phyloP scores from a whole-genome alignment of 2,113 vertebrate species.

The Petaurus breviceps region DNA sequence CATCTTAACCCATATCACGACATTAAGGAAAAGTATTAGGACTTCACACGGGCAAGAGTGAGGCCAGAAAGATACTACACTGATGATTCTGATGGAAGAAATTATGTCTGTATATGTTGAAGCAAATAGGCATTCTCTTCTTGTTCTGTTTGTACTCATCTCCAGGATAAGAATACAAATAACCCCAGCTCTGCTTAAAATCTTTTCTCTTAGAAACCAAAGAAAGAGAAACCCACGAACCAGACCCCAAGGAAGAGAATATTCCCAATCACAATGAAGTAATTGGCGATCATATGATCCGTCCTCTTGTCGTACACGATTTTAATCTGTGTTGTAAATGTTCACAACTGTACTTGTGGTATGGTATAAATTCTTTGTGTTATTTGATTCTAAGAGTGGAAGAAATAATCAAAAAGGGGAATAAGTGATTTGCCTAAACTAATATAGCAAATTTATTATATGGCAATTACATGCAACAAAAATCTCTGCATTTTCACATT shows the following conservation, averaged over 20 bases:
- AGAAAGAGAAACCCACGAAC: neutral
- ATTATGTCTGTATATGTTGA: neutral
- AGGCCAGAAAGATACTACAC: neutral
- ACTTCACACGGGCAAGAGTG: neutral
- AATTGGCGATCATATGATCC: neutral
- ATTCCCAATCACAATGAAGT: neutral
- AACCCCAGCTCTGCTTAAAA: too few relatives aligned
- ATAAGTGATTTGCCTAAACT: neutral
- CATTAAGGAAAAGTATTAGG: neutral
- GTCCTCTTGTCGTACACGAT: neutral
- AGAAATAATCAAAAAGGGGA: too few relatives aligned
- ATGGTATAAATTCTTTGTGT: too few relatives aligned
- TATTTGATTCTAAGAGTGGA: too few relatives aligned
- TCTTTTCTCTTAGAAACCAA: neutral
- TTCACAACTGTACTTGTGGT: too few relatives aligned
- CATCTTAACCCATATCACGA: neutral
- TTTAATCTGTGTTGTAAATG: too few relatives aligned
- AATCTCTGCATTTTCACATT: neutral
- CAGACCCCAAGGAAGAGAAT: neutral
- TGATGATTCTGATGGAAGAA: neutral
- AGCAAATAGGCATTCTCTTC: neutral
- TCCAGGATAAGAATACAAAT: neutral
- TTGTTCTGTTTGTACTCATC: neutral
- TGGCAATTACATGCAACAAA: neutral
- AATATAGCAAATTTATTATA: neutral